phyloP scores from a whole-genome alignment of 53 echinoderm and acorn worm species.

The Antedon mediterranea region DNA sequence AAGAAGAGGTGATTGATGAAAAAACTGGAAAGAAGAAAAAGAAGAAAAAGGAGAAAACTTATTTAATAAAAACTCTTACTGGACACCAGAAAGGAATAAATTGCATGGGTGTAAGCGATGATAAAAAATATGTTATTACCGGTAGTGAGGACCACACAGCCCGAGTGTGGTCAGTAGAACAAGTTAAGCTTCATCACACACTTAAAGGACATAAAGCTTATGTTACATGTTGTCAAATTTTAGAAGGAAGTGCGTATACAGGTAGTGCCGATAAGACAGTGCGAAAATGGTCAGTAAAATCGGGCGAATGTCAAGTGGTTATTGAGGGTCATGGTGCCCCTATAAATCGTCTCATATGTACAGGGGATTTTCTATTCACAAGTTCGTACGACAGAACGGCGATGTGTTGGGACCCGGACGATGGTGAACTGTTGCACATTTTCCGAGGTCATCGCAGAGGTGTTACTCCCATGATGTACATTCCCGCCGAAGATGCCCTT shows the following conservation, averaged over 20 bases:
- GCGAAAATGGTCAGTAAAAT: constrained; percentile 68
- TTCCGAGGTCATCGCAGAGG: constrained; percentile 84
- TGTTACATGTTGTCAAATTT: constrained; percentile 70
- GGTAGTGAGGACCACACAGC: constrained; percentile 85
- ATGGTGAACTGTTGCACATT: constrained; percentile 91
- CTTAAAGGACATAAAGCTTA: constrained; percentile 79
- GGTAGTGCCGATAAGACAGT: constrained; percentile 80
- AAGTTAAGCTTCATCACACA: constrained; percentile 5
- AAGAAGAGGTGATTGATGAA: constrained; percentile 37
- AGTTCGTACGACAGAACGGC: constrained; percentile 96
- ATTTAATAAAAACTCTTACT: constrained; percentile 31
- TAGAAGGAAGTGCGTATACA: constrained; percentile 69
- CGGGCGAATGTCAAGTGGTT: constrained; percentile 41
- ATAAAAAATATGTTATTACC: constrained; percentile 48
- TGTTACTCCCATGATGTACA: constrained; percentile 94
- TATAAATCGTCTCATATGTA: constrained; percentile 80
- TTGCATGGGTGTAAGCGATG: constrained; percentile 75
- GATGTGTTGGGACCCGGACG: constrained; percentile 99
- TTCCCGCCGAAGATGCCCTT: constrained; percentile 93
- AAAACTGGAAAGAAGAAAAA: constrained; percentile 38
- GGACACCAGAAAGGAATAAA: constrained; percentile 82
- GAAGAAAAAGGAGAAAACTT: constrained; percentile 49
- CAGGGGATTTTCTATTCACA: constrained; percentile 91
- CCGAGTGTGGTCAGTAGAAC: constrained; percentile 51
- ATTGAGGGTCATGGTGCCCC: constrained; percentile 82